These are phyloP conservation scores for Carassius carassius DNA, from an alignment of 2,113 vertebrate species.

Conservation along the genomic window DNA sequence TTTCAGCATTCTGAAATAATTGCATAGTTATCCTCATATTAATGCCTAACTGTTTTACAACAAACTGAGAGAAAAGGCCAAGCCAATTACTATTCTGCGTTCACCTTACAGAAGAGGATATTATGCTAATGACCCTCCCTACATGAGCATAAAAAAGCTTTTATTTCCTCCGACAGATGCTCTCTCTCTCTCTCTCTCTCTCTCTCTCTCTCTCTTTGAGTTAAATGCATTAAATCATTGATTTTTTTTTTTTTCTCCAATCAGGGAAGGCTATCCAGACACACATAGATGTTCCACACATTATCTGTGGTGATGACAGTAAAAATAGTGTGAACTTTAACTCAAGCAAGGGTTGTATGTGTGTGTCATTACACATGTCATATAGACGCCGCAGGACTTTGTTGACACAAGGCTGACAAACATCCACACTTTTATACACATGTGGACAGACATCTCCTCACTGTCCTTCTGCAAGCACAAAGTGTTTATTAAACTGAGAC, in stretches of 20 bases:
- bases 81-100: slow-evolving; percentile 84
- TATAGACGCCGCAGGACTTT: slow-evolving; percentile 29
- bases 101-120: slow-evolving; percentile 84
- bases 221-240: slow-evolving; percentile 14
- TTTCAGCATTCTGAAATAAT: slow-evolving; percentile 84
- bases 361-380: slow-evolving; percentile 1
- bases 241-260: neutral
- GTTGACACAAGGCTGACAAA: slow-evolving; percentile 53
- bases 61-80: slow-evolving; percentile 84
- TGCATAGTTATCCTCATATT: slow-evolving; percentile 84
- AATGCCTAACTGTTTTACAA: slow-evolving; percentile 87
- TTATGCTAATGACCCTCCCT: slow-evolving; percentile 83
- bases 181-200: slow-evolving; percentile 59
- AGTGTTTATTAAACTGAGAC: slow-evolving; percentile 82
- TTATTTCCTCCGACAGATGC: slow-evolving; percentile 80
- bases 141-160: slow-evolving; percentile 76
- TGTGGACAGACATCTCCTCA: slow-evolving; percentile 8
- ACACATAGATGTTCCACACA: slow-evolving; percentile 18
- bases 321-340: slow-evolving; percentile 18
- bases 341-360: neutral
- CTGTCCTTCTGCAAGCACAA: slow-evolving; percentile 65
- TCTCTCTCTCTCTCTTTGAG: slow-evolving; percentile 23
- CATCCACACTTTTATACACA: slow-evolving; percentile 56
- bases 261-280: slow-evolving; percentile 3
- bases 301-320: slow-evolving; percentile 4